A percentile compares a stretch with the other conserved stretches of the same genome.
phyloP scores from a whole-genome alignment of 2,888 invertebrate species.

The Andrena dorsata region DNA sequence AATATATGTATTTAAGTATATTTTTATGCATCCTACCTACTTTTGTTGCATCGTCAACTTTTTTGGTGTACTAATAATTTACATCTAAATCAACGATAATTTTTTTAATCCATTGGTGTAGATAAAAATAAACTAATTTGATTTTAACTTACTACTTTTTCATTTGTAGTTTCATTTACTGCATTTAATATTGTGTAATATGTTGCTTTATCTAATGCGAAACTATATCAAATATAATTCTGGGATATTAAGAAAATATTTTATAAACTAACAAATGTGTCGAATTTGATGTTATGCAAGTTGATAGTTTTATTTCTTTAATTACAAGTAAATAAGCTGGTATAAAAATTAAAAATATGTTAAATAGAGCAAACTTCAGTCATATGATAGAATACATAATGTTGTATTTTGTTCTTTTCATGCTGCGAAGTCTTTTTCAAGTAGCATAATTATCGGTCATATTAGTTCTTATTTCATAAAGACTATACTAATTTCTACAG shows the following conservation, averaged over 20 bases:
- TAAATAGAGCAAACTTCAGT: slow-evolving; percentile 1
- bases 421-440: slow-evolving; percentile 19
- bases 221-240: slow-evolving; percentile 17
- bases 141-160: too few species aligned
- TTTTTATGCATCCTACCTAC: too few species aligned
- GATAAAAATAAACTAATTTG: too few species aligned
- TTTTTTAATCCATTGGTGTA: too few species aligned
- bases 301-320: slow-evolving; percentile 21
- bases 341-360: slow-evolving; percentile 40
- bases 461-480: slow-evolving; percentile 42
- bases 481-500: slow-evolving; percentile 40
- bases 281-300: slow-evolving; percentile 8
- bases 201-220: slow-evolving; percentile 3
- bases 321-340: slow-evolving; percentile 18
- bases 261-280: slow-evolving; percentile 9
- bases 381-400: slow-evolving; percentile 5
- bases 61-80: too few species aligned
- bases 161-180: too few species aligned
- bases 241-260: slow-evolving; percentile 15
- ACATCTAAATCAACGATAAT: too few species aligned
- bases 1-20: too few species aligned
- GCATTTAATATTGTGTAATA: neutral
- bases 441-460: slow-evolving; percentile 31
- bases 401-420: slow-evolving; percentile 14
- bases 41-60: too few species aligned